Evolutionary conservation across 2,888 invertebrate species (phyloP).

Genomic region (Meteorus colon): DNA sequence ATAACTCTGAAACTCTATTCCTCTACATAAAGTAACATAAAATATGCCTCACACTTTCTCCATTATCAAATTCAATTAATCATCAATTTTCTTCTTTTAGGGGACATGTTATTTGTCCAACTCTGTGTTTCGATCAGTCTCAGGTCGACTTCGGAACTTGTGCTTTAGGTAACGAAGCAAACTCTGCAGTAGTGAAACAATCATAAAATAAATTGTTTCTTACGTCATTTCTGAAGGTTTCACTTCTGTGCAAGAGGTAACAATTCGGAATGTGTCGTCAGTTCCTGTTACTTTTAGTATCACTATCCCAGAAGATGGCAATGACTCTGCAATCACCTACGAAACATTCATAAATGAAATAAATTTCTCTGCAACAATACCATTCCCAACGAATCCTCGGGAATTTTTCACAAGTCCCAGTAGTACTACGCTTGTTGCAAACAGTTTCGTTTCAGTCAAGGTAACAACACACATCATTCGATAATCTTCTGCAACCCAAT

Average conservation of each 20-base stretch:
- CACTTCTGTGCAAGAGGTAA: conserved; percentile 73
- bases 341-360: conserved; percentile 72
- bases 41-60: not conserved
- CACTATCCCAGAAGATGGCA: conserved; percentile 76
- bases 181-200: not conserved
- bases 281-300: conserved; percentile 76
- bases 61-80: conserved; percentile 23
- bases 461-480: conserved; percentile 62
- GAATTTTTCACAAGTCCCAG: conserved; percentile 76
- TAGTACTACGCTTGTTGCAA: conserved; percentile 74
- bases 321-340: conserved; percentile 74
- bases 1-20: conserved; percentile 76
- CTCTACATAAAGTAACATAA: conserved; percentile 76
- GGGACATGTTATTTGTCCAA: conserved; percentile 78
- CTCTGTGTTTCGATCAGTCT: conserved; percentile 75
- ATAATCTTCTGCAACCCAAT: not conserved
- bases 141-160: conserved; percentile 77
- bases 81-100: conserved; percentile 69
- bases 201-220: not conserved
- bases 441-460: conserved; percentile 73
- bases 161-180: conserved; percentile 75
- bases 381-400: conserved; percentile 74
- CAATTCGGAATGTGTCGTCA: conserved; percentile 76
- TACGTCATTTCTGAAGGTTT: conserved; percentile 72
- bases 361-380: conserved; percentile 67